phyloP scores from a whole-genome alignment of 2,113 vertebrate genomes.

The Erythrocercus mccallii region DNA sequence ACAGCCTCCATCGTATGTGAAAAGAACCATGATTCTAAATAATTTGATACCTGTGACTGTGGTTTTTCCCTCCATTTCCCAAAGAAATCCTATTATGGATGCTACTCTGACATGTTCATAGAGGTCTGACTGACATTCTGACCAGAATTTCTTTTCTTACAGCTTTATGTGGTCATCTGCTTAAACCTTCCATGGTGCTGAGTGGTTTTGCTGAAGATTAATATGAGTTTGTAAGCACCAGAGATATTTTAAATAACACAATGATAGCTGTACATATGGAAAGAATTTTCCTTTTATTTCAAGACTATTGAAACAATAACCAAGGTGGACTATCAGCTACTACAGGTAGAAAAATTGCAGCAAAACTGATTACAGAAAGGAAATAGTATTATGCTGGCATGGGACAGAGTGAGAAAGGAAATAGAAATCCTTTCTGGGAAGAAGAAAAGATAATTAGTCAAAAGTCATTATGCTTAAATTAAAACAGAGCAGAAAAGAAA shows the following conservation, averaged over 20 bases:
- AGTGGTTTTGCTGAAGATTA: not conserved
- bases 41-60: conserved; percentile 61
- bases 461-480: not conserved
- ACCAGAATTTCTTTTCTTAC: not conserved
- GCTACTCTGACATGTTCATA: conserved; percentile 19
- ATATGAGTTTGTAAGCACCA: not conserved
- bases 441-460: not conserved
- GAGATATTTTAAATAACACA: not conserved
- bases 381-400: not conserved
- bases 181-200: not conserved
- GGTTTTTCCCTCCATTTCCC: conserved; percentile 49
- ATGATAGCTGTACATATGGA: not conserved
- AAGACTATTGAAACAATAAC: not conserved
- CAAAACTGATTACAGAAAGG: not conserved
- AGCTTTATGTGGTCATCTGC: not conserved
- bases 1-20: conserved; percentile 83
- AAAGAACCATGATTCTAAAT: conserved; percentile 80
- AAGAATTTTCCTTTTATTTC: not conserved
- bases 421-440: not conserved
- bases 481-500: not conserved
- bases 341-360: not conserved
- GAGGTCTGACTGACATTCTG: not conserved
- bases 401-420: not conserved
- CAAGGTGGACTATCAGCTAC: not conserved
- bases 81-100: conserved; percentile 46